Conservation (phyloP, 2,888 invertebrate genomes). For the Pollenia labialis region DNA sequence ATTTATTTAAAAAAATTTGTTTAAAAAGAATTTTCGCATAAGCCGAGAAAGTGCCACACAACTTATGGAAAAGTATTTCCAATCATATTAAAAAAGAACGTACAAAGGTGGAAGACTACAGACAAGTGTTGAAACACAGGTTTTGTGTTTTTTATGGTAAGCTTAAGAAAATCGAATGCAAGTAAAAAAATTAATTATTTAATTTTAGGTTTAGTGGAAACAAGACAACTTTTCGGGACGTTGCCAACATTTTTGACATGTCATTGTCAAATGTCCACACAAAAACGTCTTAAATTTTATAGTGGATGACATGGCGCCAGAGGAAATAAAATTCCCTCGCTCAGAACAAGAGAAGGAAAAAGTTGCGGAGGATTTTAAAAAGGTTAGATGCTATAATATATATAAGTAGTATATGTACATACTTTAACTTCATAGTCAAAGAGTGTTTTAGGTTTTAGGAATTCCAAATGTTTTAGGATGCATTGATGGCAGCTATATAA, state of each 20-base stretch:
- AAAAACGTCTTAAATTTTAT: too few species aligned
- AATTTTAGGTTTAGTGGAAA: conserved; percentile 32
- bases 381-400: conserved; percentile 12
- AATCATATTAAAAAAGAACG: too few species aligned
- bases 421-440: neutral
- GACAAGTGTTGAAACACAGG: too few species aligned
- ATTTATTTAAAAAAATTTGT: too few species aligned
- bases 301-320: too few species aligned
- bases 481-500: conserved; percentile 64
- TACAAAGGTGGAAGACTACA: too few species aligned
- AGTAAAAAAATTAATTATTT: neutral
- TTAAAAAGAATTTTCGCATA: too few species aligned
- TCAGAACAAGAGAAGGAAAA: conserved; percentile 37
- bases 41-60: too few species aligned
- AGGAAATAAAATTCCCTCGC: conserved; percentile 34
- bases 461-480: conserved; percentile 63
- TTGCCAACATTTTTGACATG: conserved; percentile 46
- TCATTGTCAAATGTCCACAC: too few species aligned
- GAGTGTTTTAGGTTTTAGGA: conserved; percentile 54
- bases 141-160: too few species aligned
- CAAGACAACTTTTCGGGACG: conserved; percentile 45
- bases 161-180: too few species aligned
- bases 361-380: conserved; percentile 40
- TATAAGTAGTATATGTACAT: neutral
- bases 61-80: too few species aligned